Evolutionary conservation across 2,888 invertebrate species (phyloP).

Genomic region (Drosophila lutescens): DNA sequence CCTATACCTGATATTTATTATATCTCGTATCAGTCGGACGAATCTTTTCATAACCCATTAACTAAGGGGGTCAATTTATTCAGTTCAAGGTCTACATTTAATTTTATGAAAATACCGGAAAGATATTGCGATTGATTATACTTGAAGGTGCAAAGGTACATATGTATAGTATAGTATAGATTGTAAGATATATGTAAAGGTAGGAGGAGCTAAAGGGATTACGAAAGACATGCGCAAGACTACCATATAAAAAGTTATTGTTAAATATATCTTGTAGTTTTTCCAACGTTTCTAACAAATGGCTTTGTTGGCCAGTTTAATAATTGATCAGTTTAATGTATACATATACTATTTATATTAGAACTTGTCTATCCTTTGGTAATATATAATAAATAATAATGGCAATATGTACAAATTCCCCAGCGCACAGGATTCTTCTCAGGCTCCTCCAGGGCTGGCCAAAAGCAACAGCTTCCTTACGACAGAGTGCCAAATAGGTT

Average conservation of each 20-base stretch:
- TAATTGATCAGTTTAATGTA: no score
- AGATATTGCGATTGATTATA: constrained; percentile 6
- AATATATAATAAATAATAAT: no score
- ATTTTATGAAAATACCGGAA: neutral
- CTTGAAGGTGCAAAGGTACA: neutral
- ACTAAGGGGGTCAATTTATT: neutral
- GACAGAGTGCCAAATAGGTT: constrained; percentile 86
- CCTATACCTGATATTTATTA: no score
- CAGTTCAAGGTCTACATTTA: constrained; percentile 4
- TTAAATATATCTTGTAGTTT: neutral
- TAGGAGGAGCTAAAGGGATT: neutral
- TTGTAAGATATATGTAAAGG: neutral
- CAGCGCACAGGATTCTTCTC: constrained; percentile 86
- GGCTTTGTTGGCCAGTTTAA: no score
- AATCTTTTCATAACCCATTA: neutral
- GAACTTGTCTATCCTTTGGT: no score
- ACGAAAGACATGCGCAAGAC: neutral
- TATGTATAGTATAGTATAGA: neutral
- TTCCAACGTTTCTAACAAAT: no score
- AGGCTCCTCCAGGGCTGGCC: constrained; percentile 84
- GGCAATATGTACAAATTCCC: constrained; percentile 12
- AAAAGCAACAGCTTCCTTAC: constrained; percentile 85
- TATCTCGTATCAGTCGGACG: neutral
- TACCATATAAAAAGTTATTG: neutral
- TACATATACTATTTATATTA: no score